phyloP scores from a whole-genome alignment of 2,797 vertebrate species.

The Microchirus variegatus region DNA sequence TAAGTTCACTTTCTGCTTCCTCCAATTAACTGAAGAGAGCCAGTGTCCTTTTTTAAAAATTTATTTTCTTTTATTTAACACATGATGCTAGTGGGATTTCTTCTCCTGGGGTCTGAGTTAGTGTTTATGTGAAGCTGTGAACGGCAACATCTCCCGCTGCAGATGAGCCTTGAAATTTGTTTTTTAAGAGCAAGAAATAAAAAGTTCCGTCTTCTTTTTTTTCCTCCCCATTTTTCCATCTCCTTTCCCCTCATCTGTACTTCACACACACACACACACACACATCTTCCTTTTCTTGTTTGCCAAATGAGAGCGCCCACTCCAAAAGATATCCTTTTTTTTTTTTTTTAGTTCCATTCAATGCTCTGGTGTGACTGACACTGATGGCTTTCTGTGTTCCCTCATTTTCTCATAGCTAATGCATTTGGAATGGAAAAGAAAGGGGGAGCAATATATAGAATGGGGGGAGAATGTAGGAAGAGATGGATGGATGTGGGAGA shows the following conservation, averaged over 20 bases:
- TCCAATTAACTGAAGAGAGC: no score
- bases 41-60: no score
- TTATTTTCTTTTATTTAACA: slow-evolving; percentile 3
- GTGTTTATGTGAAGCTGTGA: slow-evolving; percentile 56
- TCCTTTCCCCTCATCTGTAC: slow-evolving; percentile 10
- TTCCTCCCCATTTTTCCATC: background rate
- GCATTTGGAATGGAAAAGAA: slow-evolving; percentile 24
- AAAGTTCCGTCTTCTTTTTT: background rate
- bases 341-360: slow-evolving; percentile 2
- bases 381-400: slow-evolving; percentile 17
- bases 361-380: slow-evolving; percentile 17
- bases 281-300: slow-evolving; percentile 38
- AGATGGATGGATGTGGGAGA: background rate
- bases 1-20: no score
- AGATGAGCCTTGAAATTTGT: slow-evolving; percentile 72
- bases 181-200: slow-evolving; percentile 50
- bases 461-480: background rate
- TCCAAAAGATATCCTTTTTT: slow-evolving; percentile 2
- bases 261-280: slow-evolving; percentile 1
- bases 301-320: slow-evolving; percentile 21
- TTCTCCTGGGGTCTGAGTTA: slow-evolving; percentile 26
- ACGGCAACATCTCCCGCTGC: slow-evolving; percentile 47
- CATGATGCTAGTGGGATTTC: slow-evolving; percentile 30
- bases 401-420: slow-evolving; percentile 31
- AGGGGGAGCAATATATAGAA: slow-evolving; percentile 1